Evolutionary conservation across 2,797 vertebrate species (phyloP), one percentile per base, ranked within the genome.

Genomic region (Phylloscopus collybita): DNA sequence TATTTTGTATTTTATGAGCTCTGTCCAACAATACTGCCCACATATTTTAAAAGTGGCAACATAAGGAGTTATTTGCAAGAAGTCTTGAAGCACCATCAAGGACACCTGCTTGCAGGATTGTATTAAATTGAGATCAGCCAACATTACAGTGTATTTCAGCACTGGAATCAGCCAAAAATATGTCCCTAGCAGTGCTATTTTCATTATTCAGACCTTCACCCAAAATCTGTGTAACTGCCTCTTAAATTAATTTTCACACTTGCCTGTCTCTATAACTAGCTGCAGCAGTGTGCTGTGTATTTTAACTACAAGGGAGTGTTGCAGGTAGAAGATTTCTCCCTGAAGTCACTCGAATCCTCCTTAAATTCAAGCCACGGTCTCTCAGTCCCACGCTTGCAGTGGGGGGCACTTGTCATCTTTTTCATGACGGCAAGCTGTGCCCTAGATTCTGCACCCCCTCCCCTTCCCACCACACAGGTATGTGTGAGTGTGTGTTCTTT

Each of bases 11-110:
- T 84, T 86, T 84, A 42, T 79, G 74, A 95, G 42, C 36, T 86
- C 71, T 86, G 67, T 75, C 90, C 95, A 95, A 93, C 96, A 95
- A 94, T 95, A 73, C 94, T 93, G 92, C 95, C 94, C 96, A 93
- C 95, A 92, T 95, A 95, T 96, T 95, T 96, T 88, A 66, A 64
- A 95, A 95, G 92, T 45, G 81, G 95, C 34, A 81, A 95, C 95
- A 96, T 88, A 96, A 96, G 95, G 94, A 95, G 91, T 92, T 97
- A 94, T 95, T 94, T 96, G 89, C 96, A 96, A 97, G 79, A 95
- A 94, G 94, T 91, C 96, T 91, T 96, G 91, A 96, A 96, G 79
- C 44, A 91, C 88, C 91, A 81, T 91, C 96, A 94, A 95, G 92
- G 91, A 97, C 88, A 96, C 91, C 88, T 94, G 89, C 93, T 93